Percentiles rank a stretch among this genome's conserved stretches.
Evolutionary conservation across 2,888 invertebrate species (phyloP).

Genomic region (Caenorhabditis afra): DNA sequence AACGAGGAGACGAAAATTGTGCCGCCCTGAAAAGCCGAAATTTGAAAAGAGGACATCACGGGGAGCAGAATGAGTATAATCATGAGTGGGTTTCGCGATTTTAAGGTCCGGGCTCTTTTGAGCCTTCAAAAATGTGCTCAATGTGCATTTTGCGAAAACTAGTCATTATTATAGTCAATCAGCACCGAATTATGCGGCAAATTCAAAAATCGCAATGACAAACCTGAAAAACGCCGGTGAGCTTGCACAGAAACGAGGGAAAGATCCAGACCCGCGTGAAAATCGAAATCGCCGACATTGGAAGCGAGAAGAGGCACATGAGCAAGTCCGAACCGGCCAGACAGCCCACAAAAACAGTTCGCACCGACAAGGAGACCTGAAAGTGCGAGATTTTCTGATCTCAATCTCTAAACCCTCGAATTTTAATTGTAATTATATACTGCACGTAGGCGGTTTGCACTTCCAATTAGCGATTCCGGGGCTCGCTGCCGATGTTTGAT

Average conservation of each 20-base stretch:
- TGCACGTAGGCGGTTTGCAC: slow-evolving; percentile 8
- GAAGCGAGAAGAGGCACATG: slow-evolving; percentile 76
- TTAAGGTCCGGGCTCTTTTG: not conserved
- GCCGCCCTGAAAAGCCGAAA: slow-evolving; percentile 72
- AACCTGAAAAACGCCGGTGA: slow-evolving; percentile 79
- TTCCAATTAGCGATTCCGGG: slow-evolving; percentile 10
- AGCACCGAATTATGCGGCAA: not conserved
- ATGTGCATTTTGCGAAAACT: not conserved
- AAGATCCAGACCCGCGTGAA: slow-evolving; percentile 79
- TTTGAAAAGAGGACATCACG: not conserved
- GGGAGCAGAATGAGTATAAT: slow-evolving; percentile 6
- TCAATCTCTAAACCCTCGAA: not conserved
- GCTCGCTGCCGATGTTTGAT: slow-evolving; percentile 33
- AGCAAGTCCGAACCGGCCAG: slow-evolving; percentile 72
- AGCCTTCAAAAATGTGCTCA: not conserved
- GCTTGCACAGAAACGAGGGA: slow-evolving; percentile 75
- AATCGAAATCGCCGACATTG: slow-evolving; percentile 78
- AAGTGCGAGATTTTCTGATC: slow-evolving; percentile 11
- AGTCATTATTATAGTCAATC: too few relatives aligned
- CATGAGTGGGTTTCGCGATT: not conserved
- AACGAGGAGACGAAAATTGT: slow-evolving; percentile 79
- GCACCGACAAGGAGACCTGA: slow-evolving; percentile 77
- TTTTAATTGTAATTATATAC: too few relatives aligned
- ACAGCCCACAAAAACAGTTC: slow-evolving; percentile 74
- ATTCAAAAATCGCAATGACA: not conserved